Percentiles rank a stretch among this genome's conserved stretches.
Conservation (phyloP, 2,797 vertebrate species). For the Lagodon rhomboides region DNA sequence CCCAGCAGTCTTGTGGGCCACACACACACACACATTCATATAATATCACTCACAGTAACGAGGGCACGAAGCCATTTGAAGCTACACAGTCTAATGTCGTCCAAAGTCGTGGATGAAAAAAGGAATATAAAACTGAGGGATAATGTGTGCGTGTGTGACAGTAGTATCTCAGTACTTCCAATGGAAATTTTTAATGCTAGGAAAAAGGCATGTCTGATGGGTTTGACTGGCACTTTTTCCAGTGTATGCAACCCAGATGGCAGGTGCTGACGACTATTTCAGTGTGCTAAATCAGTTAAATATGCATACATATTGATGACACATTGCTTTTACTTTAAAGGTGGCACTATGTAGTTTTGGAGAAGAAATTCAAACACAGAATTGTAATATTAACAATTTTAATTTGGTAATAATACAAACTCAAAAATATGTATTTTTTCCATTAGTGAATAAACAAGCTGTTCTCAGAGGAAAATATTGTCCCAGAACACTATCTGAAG, state of each 20-base stretch:
- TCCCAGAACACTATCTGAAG: too few relatives aligned
- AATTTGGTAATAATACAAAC: too few relatives aligned
- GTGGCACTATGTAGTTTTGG: too few relatives aligned
- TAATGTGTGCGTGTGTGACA: not conserved
- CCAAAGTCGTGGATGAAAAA: conserved; percentile 3
- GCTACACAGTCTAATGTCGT: not conserved
- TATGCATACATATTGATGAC: not conserved
- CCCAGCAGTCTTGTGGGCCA: not conserved
- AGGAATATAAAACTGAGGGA: not conserved
- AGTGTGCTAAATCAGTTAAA: conserved; percentile 11
- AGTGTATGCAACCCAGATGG: conserved; percentile 25
- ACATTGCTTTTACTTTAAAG: too few relatives aligned
- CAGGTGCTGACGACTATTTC: conserved; percentile 1
- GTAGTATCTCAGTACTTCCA: conserved; percentile 12
- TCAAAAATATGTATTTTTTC: too few relatives aligned
- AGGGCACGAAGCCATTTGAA: not conserved
- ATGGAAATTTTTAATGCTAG: conserved; percentile 17
- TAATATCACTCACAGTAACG: conserved; percentile 9
- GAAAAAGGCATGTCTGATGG: conserved; percentile 9
- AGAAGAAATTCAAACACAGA: too few relatives aligned
- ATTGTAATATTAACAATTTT: too few relatives aligned
- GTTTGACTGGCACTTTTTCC: conserved; percentile 22
- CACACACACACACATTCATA: conserved; percentile 12
- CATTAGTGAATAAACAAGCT: too few relatives aligned
- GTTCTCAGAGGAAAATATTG: too few relatives aligned